These are phyloP conservation scores for Rhynchophorus ferrugineus DNA, from an alignment of 1,140 invertebrate genomes.

Conservation along the genomic window DNA sequence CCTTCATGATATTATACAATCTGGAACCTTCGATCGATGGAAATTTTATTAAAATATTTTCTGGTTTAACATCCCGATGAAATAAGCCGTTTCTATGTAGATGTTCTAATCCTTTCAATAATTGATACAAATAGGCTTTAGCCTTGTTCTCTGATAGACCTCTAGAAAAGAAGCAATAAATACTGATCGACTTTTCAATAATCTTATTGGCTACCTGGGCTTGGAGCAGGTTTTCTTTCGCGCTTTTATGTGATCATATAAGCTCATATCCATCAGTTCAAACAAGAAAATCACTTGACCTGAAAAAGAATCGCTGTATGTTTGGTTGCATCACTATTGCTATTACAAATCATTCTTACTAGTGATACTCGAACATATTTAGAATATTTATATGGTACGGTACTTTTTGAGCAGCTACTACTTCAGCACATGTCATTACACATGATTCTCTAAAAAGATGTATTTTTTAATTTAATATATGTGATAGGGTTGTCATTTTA, in stretches of 20 bases:
- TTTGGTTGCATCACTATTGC: constrained; percentile 20
- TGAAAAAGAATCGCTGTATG: constrained; percentile 44
- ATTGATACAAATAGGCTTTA: constrained; percentile 49
- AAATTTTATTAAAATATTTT: constrained; percentile 56
- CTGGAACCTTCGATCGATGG: constrained; percentile 12
- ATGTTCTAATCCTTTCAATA: constrained; percentile 48
- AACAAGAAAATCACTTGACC: constrained; percentile 55
- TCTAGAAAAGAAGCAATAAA: constrained; percentile 9
- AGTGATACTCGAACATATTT: constrained; percentile 54
- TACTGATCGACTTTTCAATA: not conserved
- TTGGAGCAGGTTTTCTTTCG: constrained; percentile 1
- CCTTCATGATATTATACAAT: constrained; percentile 4
- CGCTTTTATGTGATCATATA: constrained; percentile 52
- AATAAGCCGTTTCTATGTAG: constrained; percentile 57
- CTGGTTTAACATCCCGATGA: constrained; percentile 63
- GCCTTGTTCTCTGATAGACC: constrained; percentile 39
- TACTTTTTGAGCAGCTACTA: constrained; percentile 53
- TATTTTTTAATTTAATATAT: too few relatives aligned
- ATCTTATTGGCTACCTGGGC: not conserved
- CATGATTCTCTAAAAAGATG: constrained; percentile 46
- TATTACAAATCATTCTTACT: constrained; percentile 43
- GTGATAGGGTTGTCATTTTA: not conserved
- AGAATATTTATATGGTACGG: constrained; percentile 54
- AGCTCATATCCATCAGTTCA: constrained; percentile 63
- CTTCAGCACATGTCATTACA: constrained; percentile 52